A percentile compares a stretch with the other conserved stretches of the same genome.
Conservation (phyloP, 2,888 invertebrate species). For the Tinea trinotella region DNA sequence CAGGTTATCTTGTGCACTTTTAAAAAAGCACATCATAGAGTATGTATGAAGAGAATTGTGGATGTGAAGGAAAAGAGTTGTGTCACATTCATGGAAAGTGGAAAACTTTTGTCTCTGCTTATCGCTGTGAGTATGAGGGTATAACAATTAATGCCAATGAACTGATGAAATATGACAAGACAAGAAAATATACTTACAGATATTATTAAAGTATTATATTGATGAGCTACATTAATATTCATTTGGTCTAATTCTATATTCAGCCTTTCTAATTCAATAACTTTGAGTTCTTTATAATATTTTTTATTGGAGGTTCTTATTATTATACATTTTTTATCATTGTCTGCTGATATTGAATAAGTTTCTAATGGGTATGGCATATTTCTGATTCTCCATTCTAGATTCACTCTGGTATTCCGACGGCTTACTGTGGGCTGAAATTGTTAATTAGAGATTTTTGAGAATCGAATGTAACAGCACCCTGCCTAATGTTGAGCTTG, state of each 20-base stretch:
- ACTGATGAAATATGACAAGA: too few species aligned
- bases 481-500: too few species aligned
- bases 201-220: slow-evolving; percentile 84
- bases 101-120: too few species aligned
- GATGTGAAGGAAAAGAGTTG: too few species aligned
- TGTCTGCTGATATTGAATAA: slow-evolving; percentile 78
- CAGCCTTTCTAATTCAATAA: slow-evolving; percentile 80
- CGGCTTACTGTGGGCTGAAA: slow-evolving; percentile 78
- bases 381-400: slow-evolving; percentile 89
- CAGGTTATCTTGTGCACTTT: too few species aligned
- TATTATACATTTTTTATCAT: slow-evolving; percentile 75
- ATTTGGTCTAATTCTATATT: slow-evolving; percentile 74
- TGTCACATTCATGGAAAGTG: too few species aligned
- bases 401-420: slow-evolving; percentile 79
- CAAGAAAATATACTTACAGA: slow-evolving; percentile 61
- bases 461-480: too few species aligned
- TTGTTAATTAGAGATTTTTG: too few species aligned
- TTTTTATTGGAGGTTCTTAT: slow-evolving; percentile 86
- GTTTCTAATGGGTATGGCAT: slow-evolving; percentile 80
- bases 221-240: slow-evolving; percentile 77
- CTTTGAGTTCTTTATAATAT: slow-evolving; percentile 80
- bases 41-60: too few species aligned
- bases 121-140: too few species aligned
- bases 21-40: too few species aligned
- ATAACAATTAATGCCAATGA: too few species aligned